Base-by-base conservation (phyloP, 2,113 vertebrate genomes). In the Empidonax alnorum region DNA sequence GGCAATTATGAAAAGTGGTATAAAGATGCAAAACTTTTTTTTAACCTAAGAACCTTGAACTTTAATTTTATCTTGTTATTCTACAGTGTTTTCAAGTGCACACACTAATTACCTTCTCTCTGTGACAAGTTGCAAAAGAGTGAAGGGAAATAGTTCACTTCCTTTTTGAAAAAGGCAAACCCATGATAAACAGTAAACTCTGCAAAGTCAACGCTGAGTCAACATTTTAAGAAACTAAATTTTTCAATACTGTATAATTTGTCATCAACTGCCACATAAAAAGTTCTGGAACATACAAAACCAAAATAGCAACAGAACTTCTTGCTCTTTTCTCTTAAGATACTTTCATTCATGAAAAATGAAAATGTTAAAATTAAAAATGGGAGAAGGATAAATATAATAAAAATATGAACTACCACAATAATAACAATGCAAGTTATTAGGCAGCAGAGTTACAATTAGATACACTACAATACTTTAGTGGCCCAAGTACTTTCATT, bases 341-440 rank as follows among this genome's bases (percentile, higher is more conserved):
- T 56, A 24, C 14, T 46, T 69, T 94, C 47, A 68, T 52, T 71
- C 52, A 86, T 19, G 25, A 56, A 84, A 93, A 94, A 88, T 11
- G 2, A 86, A 75, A 55, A 53, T 1, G 3, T 52, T 78, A 20
- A 84, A 93, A 91, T 83, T 76, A 90, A 88, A 93, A 93, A 76
- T 19, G 15, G 49, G 41, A 80, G 53, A 89, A 73, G 6, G 39
- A 80, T 31, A 94, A 91, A 87, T 69, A 85, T 35, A 19, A 95
- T 42, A 94, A 91, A 95, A 93, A 79, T 47, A 89, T 94, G 62
- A 96, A 92, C 55, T 92, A 95, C 23, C 78, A 66, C 47, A 88
- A 72, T 72, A 96, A 94, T 55, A 92, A 92, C 23, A 84, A n/a
- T 41, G 27, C 33, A 92, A 87, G 78, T 72, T 80, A 90, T 77